Conservation (phyloP, 2,113 vertebrate genomes). For the Phyllopteryx taeniolatus region DNA sequence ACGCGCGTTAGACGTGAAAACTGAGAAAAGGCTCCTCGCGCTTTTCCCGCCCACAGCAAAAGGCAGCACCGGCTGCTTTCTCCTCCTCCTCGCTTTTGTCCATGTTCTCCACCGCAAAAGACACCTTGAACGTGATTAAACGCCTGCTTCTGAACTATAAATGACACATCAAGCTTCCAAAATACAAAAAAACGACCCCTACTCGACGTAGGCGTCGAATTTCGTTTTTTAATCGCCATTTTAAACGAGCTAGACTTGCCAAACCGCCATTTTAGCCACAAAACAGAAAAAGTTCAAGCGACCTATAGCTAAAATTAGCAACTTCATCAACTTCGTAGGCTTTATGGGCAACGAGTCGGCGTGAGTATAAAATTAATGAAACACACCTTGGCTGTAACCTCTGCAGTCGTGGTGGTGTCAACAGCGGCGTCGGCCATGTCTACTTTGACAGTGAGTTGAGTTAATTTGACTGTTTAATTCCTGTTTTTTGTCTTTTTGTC, state of each 20-base stretch:
- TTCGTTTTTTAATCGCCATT: neutral
- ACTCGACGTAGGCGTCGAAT: neutral
- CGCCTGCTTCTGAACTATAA: neutral
- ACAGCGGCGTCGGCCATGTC: slow-evolving; percentile 79
- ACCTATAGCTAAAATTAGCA: neutral
- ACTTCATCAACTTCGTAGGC: slow-evolving; percentile 39
- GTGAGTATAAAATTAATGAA: slow-evolving; percentile 32
- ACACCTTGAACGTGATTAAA: neutral
- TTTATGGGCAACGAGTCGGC: slow-evolving; percentile 28
- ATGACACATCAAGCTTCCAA: too few species aligned
- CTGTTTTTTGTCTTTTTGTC: slow-evolving; percentile 34
- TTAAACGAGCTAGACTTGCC: neutral
- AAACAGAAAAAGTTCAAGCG: neutral
- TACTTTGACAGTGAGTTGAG: slow-evolving; percentile 27
- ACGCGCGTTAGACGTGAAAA: neutral
- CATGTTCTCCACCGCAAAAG: neutral
- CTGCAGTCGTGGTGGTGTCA: slow-evolving; percentile 70
- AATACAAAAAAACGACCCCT: too few species aligned
- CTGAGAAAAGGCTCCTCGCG: neutral
- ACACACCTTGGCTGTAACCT: slow-evolving; percentile 79
- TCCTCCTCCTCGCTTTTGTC: neutral
- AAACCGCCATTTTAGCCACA: neutral
- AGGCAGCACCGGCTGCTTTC: neutral
- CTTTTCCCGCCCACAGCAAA: slow-evolving; percentile 5
- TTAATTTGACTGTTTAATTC: slow-evolving; percentile 41